Percentiles rank a stretch among this genome's conserved stretches.
Evolutionary conservation across 1,140 invertebrate genomes (phyloP).

Genomic region (Lasaia peninsularis): DNA sequence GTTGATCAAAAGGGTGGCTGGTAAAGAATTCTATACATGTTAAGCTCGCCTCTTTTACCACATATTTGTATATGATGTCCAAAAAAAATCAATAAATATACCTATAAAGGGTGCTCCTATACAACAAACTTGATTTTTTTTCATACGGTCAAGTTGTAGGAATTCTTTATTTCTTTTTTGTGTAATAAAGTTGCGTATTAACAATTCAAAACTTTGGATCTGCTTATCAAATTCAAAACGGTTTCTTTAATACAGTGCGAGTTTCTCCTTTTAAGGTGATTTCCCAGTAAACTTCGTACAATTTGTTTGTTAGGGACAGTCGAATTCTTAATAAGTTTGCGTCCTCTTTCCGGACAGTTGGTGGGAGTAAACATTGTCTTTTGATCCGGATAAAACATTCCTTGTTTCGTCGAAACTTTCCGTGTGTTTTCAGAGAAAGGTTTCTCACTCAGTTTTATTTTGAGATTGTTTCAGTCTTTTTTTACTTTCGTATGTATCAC

Average conservation of each 20-base stretch:
- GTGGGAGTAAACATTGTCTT: constrained; percentile 7
- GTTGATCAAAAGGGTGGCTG: too few species aligned
- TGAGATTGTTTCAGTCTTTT: constrained; percentile 28
- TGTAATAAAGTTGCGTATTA: too few species aligned
- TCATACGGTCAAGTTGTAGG: too few species aligned
- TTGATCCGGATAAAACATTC: constrained; percentile 5
- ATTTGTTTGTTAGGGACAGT: constrained; percentile 29
- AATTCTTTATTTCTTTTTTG: too few species aligned
- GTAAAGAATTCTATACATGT: too few species aligned
- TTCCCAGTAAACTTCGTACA: constrained; percentile 28
- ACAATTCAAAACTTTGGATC: background rate
- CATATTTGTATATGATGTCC: too few species aligned
- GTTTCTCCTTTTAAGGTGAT: constrained; percentile 5
- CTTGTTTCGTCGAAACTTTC: constrained; percentile 30
- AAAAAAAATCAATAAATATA: too few species aligned
- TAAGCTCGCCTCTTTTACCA: too few species aligned
- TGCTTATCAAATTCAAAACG: background rate
- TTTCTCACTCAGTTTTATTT: constrained; percentile 21
- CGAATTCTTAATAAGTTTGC: constrained; percentile 34
- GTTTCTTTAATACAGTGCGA: background rate
- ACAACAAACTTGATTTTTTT: too few species aligned
- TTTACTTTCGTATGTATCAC: constrained; percentile 5
- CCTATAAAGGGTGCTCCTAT: too few species aligned
- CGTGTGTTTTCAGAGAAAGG: constrained; percentile 28
- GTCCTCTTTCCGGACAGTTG: constrained; percentile 3